These are phyloP conservation scores for Coluber constrictor DNA, from an alignment of 2,797 vertebrate genomes.

Conservation along the genomic window DNA sequence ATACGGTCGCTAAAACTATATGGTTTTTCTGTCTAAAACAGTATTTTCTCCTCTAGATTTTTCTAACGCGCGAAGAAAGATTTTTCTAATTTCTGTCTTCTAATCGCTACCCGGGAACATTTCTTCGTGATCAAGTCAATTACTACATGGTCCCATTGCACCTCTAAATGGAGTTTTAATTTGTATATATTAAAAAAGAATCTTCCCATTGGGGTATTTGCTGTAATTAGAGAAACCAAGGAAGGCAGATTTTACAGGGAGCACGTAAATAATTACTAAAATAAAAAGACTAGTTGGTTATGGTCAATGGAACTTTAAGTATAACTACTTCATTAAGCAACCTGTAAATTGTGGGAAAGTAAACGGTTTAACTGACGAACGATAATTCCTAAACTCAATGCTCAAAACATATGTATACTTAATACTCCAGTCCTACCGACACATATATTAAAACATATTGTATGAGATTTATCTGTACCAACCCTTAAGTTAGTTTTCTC, in stretches of 20 bases:
- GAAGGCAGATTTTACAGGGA: constrained; percentile 48
- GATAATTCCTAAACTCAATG: background rate
- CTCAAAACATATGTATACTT: background rate
- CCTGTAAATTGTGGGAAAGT: constrained; percentile 16
- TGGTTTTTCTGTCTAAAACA: constrained; percentile 38
- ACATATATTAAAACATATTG: background rate
- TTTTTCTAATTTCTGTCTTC: constrained; percentile 6
- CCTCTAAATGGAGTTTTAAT: constrained; percentile 70
- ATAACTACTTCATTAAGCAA: constrained; percentile 29
- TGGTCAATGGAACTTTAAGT: constrained; percentile 45
- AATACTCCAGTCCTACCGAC: constrained; percentile 3
- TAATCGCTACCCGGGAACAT: constrained; percentile 54
- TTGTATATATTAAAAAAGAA: constrained; percentile 64
- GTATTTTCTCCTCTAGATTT: constrained; percentile 46
- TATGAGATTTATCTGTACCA: background rate
- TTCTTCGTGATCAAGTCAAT: constrained; percentile 65
- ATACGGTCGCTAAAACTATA: background rate
- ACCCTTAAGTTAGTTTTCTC: background rate
- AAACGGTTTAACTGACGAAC: background rate
- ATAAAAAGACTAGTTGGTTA: constrained; percentile 27
- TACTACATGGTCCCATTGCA: constrained; percentile 60
- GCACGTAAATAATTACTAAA: constrained; percentile 45
- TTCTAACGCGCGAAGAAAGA: constrained; percentile 10
- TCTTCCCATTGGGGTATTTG: constrained; percentile 60
- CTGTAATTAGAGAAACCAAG: constrained; percentile 66